Base-by-base conservation (phyloP, 2,888 invertebrate species). In the Unio pictorum region DNA sequence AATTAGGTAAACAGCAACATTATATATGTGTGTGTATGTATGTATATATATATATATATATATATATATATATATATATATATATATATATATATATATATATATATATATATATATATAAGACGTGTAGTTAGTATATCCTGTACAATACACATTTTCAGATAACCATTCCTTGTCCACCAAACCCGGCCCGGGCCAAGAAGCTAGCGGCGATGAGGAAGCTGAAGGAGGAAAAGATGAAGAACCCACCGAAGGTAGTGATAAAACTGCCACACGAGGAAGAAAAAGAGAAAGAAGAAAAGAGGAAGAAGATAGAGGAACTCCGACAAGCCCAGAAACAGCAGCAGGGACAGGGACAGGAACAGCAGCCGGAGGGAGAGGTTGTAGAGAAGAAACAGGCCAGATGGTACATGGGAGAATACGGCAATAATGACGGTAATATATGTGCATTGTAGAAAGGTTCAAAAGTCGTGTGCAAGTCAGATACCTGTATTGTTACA, bases 371-470 rank as follows among this genome's bases (percentile, higher is more conserved):
- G 11, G 78, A 76, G 26, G 79, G 78, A 56, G 78, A 79, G 58
- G 69, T 72, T 56, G 73, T 66, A 6, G 77, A 73, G 26, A 79
- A 77, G 7, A 74, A 75, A 45, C 81, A 76, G 20, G 81, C 79
- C 61, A 83, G 83, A 56, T 88, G 88, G 88, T 88, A 88, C 72
- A 86, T 88, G 87, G 88, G 88, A 15, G 83, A 86, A 15, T 88
- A 88, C 61, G 87, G 83, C 5, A 76, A 78, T 61, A 83, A 78
- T 8, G 87, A 88, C 65, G 87, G 88, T 87, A 72, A 28, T 71
- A 8, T 17, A n/a, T 11, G n/a, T 15, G 20, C 7, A 5, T 28
- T 59, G 28, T 23, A 45, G 28, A 20, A 45, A 61, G 26, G 15
- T 23, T 30, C 30, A 26, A 28, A 61, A 28, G 30, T 28, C 4